Percentiles rank a stretch among this genome's conserved stretches.
Evolutionary conservation across 2,888 invertebrate genomes (phyloP).

Genomic region (Loripinus fragilis): DNA sequence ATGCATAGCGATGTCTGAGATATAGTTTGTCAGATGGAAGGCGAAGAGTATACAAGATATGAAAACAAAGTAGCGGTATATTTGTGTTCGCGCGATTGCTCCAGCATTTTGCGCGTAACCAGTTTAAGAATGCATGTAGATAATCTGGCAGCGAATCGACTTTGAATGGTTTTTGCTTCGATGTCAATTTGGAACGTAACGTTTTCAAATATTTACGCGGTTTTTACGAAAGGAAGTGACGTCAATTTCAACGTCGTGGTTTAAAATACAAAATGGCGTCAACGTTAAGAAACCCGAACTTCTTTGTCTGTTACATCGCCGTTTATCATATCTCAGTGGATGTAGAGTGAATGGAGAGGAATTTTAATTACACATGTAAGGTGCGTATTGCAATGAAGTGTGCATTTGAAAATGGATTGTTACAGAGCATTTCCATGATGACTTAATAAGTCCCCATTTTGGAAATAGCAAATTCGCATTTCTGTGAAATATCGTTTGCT

Average conservation of each 20-base stretch:
- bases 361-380: no score
- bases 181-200: no score
- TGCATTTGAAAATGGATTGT: no score
- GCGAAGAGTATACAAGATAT: background rate
- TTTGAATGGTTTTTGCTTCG: background rate
- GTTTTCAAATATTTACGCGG: background rate
- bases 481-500: no score
- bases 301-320: no score
- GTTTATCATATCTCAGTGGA: no score
- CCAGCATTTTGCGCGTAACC: background rate
- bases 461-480: no score
- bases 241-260: background rate
- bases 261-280: conserved; percentile 10
- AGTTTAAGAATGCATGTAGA: background rate
- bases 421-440: no score
- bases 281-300: background rate
- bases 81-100: conserved; percentile 1
- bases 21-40: conserved; percentile 4
- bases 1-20: no score
- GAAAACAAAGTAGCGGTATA: background rate
- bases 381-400: no score
- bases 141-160: background rate
- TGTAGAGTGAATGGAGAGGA: no score
- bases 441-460: no score
- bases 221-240: background rate